Evolutionary conservation across 2,113 vertebrate species (phyloP).

Genomic region (Notarius quadriscutis): DNA sequence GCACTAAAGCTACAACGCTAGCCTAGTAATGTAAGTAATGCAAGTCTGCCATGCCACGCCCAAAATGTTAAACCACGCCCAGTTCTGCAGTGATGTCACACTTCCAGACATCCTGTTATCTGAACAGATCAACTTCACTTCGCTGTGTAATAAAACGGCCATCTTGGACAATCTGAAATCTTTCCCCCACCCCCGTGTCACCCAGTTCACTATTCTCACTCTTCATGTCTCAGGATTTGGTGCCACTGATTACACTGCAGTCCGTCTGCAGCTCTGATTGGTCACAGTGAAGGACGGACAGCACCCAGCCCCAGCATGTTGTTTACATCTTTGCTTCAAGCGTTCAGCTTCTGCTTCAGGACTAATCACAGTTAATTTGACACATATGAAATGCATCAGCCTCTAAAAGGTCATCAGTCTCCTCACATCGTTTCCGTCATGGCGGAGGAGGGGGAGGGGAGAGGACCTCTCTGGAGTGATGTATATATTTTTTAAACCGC

Average conservation of each 20-base stretch:
- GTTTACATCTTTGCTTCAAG: neutral
- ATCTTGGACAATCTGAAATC: neutral
- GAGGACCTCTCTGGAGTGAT: slow-evolving; percentile 35
- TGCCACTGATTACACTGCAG: neutral
- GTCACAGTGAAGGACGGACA: neutral
- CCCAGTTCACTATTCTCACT: no score
- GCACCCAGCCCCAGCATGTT: neutral
- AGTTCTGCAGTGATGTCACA: neutral
- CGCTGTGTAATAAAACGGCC: neutral
- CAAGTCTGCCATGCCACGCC: no score
- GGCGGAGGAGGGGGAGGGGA: neutral
- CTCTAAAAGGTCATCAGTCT: neutral
- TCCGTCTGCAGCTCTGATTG: neutral
- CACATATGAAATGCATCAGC: neutral
- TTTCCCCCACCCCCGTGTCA: neutral
- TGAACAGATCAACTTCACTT: neutral
- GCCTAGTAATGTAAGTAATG: neutral
- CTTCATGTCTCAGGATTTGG: no score
- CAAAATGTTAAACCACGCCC: neutral
- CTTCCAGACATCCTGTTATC: neutral
- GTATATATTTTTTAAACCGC: slow-evolving; percentile 35
- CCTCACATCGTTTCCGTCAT: slow-evolving; percentile 5
- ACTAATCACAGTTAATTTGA: neutral
- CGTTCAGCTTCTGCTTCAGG: neutral
- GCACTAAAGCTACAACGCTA: neutral